These are phyloP conservation scores for Turnix velox DNA, from an alignment of 2,113 vertebrate species.

Conservation along the genomic window DNA sequence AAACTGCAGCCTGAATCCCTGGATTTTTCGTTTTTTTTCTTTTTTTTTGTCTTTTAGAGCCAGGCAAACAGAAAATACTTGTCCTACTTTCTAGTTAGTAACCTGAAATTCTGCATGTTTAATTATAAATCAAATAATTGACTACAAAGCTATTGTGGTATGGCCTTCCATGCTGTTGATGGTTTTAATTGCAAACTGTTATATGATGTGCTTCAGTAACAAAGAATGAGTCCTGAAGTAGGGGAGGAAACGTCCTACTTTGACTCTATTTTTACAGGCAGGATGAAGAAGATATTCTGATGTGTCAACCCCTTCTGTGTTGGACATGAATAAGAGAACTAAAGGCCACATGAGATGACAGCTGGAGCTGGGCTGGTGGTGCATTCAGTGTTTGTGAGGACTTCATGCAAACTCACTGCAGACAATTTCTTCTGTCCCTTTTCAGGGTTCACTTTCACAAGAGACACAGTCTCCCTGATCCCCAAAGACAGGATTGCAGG, in stretches of 20 bases:
- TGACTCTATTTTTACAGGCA: not conserved
- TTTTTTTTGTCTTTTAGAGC: slow-evolving; percentile 11
- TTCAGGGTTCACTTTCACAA: not conserved
- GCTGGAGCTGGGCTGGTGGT: not conserved
- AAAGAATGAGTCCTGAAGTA: slow-evolving; percentile 21
- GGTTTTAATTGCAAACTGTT: slow-evolving; percentile 42
- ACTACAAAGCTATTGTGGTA: slow-evolving; percentile 54
- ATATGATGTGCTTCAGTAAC: slow-evolving; percentile 16
- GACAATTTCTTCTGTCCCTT: not conserved
- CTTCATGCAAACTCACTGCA: not conserved
- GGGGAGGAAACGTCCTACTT: slow-evolving; percentile 33
- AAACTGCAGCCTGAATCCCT: slow-evolving; percentile 31
- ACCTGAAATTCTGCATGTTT: slow-evolving; percentile 55
- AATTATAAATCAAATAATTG: slow-evolving; percentile 67
- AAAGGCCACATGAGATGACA: not conserved
- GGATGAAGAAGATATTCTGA: not conserved
- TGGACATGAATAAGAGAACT: not conserved
- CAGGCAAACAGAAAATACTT: slow-evolving; percentile 25
- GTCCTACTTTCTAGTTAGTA: slow-evolving; percentile 57
- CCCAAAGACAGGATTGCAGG: not conserved
- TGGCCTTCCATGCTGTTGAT: slow-evolving; percentile 28
- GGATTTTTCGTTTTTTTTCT: not conserved
- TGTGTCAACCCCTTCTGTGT: not conserved
- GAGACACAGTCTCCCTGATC: not conserved
- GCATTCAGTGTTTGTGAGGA: not conserved